phyloP scores from a whole-genome alignment of 2,113 vertebrate genomes.

The Eulacestoma nigropectus region DNA sequence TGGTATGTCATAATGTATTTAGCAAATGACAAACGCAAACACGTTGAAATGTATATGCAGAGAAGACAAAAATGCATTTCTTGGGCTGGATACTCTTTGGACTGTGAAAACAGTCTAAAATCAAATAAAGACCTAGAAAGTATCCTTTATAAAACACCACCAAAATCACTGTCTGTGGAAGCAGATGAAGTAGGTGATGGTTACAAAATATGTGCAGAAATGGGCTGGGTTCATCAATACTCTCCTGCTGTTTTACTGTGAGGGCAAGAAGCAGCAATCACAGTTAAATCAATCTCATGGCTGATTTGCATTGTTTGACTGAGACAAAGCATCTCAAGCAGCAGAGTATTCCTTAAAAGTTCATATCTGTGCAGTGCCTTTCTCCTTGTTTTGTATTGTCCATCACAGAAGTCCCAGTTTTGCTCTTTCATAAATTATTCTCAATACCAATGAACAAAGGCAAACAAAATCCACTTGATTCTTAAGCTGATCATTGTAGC shows the following conservation, averaged over 20 bases:
- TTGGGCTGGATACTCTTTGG: neutral
- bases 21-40: conserved; percentile 23
- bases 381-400: neutral
- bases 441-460: neutral
- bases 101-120: neutral
- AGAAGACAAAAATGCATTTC: neutral
- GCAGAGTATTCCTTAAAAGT: neutral
- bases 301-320: neutral
- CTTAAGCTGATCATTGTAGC: neutral
- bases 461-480: neutral
- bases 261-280: neutral
- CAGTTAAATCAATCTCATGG: neutral
- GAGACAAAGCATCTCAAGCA: neutral
- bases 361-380: neutral
- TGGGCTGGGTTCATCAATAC: neutral
- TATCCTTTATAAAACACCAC: neutral
- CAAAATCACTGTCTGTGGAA: neutral
- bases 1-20: neutral
- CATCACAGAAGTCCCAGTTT: neutral
- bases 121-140: neutral
- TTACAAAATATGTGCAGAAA: neutral
- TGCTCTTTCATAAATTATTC: neutral
- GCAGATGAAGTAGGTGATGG: neutral
- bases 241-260: neutral
- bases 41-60: neutral